Base-by-base conservation (phyloP, 2,797 vertebrate species). In the Chelon auratus region DNA sequence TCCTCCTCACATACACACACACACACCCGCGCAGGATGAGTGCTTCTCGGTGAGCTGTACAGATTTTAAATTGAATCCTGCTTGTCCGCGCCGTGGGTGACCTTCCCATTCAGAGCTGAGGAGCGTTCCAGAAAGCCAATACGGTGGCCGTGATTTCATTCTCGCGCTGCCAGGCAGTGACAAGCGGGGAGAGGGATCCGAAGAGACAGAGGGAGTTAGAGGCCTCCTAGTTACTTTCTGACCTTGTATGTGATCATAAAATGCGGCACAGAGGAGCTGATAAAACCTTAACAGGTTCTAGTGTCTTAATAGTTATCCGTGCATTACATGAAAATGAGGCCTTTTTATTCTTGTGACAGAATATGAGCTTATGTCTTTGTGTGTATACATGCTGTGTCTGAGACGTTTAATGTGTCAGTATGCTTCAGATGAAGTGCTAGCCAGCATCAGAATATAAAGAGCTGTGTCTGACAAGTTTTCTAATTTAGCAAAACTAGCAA, bases 1-100 rank as follows among this genome's bases (percentile, higher is more conserved):
- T 62, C 68, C n/a, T 48, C 24, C 60, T 17, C 62, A 1, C 52
- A 20, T 71, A 26, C 75, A 62, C 71, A 40, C 72, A 24, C 64
- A 61, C 33, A 66, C 63, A 53, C 42, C n/a, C 33, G 26, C 64
- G 58, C 65, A 37, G 47, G 48, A 43, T 62, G 62, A 80, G 61
- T 33, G 58, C 67, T 72, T 62, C 68, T 80, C 24, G 1, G 72
- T 30, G 68, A 87, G 74, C 73, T 65, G 76, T 54, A 72, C 77
- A 80, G 82, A 87, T 79, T 89, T 85, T 83, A 86, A 89, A 91
- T 88, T 85, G 78, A 86, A 85, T 91, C 82, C 82, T 75, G 80
- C 47, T 75, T 54, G 72, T 78, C 80, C 73, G 59, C 61, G 55
- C 81, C 60, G 83, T 81, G 87, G 84, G 70, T 91, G 89, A 92